Conservation (phyloP, 2,113 vertebrate genomes). For the Mormoops blainvillei region DNA sequence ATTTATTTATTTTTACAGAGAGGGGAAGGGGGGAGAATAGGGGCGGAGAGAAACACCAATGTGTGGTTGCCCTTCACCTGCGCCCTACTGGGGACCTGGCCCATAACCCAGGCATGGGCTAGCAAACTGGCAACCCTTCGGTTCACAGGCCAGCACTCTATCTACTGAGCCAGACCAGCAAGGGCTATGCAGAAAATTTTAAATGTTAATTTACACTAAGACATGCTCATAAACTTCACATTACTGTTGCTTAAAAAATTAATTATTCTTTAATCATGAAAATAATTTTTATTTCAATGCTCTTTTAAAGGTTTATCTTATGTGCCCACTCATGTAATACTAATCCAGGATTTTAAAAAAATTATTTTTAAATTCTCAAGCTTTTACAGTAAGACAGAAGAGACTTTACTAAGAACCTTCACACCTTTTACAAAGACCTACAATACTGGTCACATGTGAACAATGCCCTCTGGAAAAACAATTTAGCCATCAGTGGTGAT, state of each 20-base stretch:
- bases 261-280: constrained; percentile 18
- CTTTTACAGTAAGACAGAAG: neutral
- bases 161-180: too few relatives aligned
- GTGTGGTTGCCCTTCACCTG: too few relatives aligned
- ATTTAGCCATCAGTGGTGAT: neutral
- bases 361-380: neutral
- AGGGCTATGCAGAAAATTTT: neutral
- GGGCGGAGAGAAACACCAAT: too few relatives aligned
- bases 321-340: neutral
- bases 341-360: neutral
- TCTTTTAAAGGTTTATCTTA: neutral
- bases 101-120: too few relatives aligned
- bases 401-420: neutral
- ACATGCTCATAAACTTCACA: neutral
- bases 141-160: too few relatives aligned
- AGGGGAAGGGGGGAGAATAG: too few relatives aligned
- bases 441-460: neutral
- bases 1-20: too few relatives aligned
- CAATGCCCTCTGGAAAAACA: neutral
- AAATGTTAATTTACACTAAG: neutral
- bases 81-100: too few relatives aligned
- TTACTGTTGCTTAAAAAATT: neutral
- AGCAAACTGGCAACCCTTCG: too few relatives aligned
- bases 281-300: neutral
- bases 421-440: neutral